Conservation (phyloP, 1,140 invertebrate species). For the Macrocentrus cingulum region DNA sequence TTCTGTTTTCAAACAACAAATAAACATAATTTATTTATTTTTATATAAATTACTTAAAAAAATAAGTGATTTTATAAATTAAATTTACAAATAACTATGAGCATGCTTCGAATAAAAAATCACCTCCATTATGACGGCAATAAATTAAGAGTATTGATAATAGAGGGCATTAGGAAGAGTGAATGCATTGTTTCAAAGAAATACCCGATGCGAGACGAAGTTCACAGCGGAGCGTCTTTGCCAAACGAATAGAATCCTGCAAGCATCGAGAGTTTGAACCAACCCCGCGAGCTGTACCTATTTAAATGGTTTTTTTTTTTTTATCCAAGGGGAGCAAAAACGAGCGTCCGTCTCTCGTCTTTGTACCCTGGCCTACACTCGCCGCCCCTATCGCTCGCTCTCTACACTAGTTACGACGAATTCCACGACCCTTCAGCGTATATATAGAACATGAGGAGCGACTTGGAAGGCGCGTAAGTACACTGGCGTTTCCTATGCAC, state of each 20-base stretch:
- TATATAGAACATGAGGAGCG: slow-evolving; percentile 32
- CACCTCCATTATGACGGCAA: no score
- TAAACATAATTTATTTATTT: no score
- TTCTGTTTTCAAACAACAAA: no score
- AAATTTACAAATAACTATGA: no score
- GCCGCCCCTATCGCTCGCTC: slow-evolving; percentile 18
- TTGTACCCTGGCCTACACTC: neutral
- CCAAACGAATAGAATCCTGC: slow-evolving; percentile 27
- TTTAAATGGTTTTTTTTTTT: slow-evolving; percentile 59
- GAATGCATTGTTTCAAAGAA: no score
- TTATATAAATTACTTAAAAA: no score
- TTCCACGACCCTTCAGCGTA: slow-evolving; percentile 41
- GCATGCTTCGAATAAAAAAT: no score
- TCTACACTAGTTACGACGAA: slow-evolving; percentile 47
- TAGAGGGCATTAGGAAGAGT: no score
- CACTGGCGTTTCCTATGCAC: slow-evolving; percentile 37
- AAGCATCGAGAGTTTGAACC: slow-evolving; percentile 35
- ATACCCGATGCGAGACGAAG: no score
- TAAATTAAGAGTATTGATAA: no score
- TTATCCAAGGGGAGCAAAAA: slow-evolving; percentile 48
- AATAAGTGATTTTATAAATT: no score
- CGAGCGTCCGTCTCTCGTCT: slow-evolving; percentile 29
- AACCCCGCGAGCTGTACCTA: slow-evolving; percentile 49
- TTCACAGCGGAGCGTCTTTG: no score
- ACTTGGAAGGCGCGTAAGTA: slow-evolving; percentile 30